Conservation (phyloP, 2,888 invertebrate genomes). For the Cremastinae sp. region DNA sequence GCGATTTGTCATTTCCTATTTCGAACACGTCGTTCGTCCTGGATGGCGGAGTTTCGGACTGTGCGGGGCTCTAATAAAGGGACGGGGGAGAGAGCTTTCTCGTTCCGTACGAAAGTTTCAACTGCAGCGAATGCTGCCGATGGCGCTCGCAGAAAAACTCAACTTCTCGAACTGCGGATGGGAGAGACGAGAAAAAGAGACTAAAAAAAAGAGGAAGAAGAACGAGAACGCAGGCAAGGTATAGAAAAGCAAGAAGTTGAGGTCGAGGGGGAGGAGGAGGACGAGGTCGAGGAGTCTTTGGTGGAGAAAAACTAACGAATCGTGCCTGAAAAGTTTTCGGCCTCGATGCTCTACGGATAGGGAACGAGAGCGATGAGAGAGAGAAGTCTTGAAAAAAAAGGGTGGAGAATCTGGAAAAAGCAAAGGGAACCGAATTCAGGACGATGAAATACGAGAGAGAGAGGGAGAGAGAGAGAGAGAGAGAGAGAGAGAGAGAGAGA, state of each 20-base stretch:
- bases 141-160: conserved; percentile 54
- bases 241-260: neutral
- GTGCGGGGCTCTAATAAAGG: conserved; percentile 24
- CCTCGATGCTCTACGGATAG: conserved; percentile 49
- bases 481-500: no score
- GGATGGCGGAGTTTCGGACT: conserved; percentile 58
- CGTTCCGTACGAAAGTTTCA: conserved; percentile 59
- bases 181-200: no score
- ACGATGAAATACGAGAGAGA: conserved; percentile 58
- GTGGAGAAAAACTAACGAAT: conserved; percentile 70
- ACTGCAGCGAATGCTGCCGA: conserved; percentile 56
- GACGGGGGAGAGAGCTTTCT: conserved; percentile 39
- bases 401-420: conserved; percentile 37
- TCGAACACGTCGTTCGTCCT: conserved; percentile 70
- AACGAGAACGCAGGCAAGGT: conserved; percentile 14
- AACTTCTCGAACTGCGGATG: conserved; percentile 60
- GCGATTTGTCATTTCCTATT: conserved; percentile 70
- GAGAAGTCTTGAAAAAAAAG: conserved; percentile 9
- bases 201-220: no score
- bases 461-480: no score
- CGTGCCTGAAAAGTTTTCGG: conserved; percentile 66
- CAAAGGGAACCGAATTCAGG: conserved; percentile 31
- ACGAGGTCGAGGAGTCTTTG: conserved; percentile 40
- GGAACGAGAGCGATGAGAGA: conserved; percentile 31
- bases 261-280: conserved; percentile 36